A percentile compares a stretch with the other conserved stretches of the same genome.
phyloP scores from a whole-genome alignment of 35 echinoderm and acorn worm genomes.

The Hemicentrotus pulcherrimus region DNA sequence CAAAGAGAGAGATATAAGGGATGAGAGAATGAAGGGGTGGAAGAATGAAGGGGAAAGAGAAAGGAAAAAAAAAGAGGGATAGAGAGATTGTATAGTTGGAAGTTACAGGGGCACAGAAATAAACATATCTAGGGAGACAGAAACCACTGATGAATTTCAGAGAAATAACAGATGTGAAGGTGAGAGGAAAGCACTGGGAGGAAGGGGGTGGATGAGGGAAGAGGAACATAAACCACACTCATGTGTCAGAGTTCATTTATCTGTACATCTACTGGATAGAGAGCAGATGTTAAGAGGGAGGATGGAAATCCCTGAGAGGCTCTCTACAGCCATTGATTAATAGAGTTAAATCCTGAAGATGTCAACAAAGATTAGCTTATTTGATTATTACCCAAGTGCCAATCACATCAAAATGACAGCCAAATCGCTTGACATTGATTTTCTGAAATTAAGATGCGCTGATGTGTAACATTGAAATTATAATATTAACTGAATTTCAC shows the following conservation, averaged over 20 bases:
- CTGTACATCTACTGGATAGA: not conserved
- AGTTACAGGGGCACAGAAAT: too few species aligned
- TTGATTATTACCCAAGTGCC: not conserved
- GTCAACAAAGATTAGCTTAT: not conserved
- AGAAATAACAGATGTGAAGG: not conserved
- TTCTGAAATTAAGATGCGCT: not conserved
- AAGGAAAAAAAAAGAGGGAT: too few species aligned
- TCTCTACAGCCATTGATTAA: constrained; percentile 12
- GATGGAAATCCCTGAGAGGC: not conserved
- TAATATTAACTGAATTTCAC: too few species aligned
- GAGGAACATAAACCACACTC: not conserved
- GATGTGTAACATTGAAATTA: too few species aligned
- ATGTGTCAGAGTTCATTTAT: not conserved
- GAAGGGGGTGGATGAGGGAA: not conserved
- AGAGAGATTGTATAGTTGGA: too few species aligned
- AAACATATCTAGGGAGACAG: too few species aligned
- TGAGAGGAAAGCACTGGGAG: not conserved
- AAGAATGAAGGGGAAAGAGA: too few species aligned
- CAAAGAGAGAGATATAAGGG: too few species aligned
- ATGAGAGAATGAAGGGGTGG: too few species aligned
- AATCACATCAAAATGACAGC: constrained; percentile 5
- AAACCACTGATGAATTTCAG: too few species aligned
- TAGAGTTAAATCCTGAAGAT: constrained; percentile 13
- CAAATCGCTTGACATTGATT: not conserved
- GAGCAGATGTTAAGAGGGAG: not conserved